Conservation (phyloP, 2,113 vertebrate species). For the Progne subis region DNA sequence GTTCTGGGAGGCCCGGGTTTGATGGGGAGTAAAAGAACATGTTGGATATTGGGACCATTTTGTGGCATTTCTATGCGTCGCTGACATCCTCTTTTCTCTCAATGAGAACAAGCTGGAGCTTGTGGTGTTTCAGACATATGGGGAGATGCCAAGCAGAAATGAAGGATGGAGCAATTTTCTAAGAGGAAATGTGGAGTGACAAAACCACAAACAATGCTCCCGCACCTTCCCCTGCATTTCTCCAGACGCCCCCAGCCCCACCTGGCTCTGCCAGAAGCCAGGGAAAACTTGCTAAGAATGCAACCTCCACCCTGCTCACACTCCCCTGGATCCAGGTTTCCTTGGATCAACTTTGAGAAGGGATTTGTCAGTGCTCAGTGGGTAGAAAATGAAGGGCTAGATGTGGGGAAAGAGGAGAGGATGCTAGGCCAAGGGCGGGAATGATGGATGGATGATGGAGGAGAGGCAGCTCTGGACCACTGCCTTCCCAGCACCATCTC, state of each 20-base stretch:
- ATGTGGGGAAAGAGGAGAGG: not conserved
- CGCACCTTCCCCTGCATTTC: not conserved
- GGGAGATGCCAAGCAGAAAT: not conserved
- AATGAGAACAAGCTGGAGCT: not conserved
- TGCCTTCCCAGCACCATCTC: slow-evolving; percentile 30
- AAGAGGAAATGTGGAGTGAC: not conserved
- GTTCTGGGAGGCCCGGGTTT: not conserved
- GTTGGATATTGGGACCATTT: not conserved
- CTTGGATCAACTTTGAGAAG: not conserved
- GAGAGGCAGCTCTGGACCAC: not conserved
- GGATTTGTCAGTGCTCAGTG: not conserved
- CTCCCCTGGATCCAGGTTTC: not conserved
- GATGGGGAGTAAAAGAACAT: not conserved
- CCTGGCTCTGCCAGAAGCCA: not conserved
- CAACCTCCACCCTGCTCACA: not conserved
- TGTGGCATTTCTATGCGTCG: not conserved
- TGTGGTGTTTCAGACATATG: not conserved
- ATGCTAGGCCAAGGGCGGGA: not conserved
- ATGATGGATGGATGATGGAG: not conserved
- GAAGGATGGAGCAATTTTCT: not conserved
- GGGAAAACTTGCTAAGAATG: not conserved
- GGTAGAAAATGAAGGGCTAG: not conserved
- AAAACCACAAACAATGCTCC: not conserved
- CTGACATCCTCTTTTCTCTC: not conserved
- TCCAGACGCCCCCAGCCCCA: not conserved